Evolutionary conservation across 1,140 invertebrate species (phyloP), one percentile per base, ranked within the genome.

Genomic region (Drosophila jambulina): DNA sequence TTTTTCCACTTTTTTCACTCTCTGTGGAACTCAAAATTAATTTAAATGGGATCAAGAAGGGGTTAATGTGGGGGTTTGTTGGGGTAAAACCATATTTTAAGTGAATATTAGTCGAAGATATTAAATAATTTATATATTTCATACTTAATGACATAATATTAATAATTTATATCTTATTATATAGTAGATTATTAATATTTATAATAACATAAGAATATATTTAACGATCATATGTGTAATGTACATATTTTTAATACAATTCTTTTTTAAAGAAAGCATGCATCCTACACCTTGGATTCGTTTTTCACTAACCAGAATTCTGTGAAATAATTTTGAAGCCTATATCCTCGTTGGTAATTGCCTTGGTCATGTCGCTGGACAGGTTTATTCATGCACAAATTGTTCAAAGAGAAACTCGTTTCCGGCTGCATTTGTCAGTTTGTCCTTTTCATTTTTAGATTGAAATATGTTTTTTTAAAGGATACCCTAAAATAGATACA

Each of bases 311-410:
- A 0, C 4, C 48, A 13, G 34, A 53, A 54, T 40, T 34, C 34
- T 48, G 25, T 57, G 17, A 48, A 53, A 38, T 38, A 8, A 38
- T 56, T 59, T 17, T 25, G 12, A 67, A 46, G 25, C 12, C 34
- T 32, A n/a, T 40, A 43, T 72, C 64, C 27, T 53, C 34, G 42
- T 54, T 45, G 36, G 61, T 43, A 69, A 51, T 65, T 80, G 65
- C 42, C 62, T 10, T 65, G 46, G 56, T 40, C 49, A 34, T 69
- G 75, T 48, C 36, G 53, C 61, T 59, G 67, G 61, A 40, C 80
- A 77, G 49, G 72, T 81, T 88, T 46, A 90, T 88, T 84, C 85
- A 88, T 90, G 81, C 85, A 85, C 60, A 88, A 75, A 88, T 85
- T 75, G 85, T 88, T 88, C 84, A 88, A 88, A 88, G 84, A 76